A percentile compares a stretch with the other conserved stretches of the same genome.
These are phyloP conservation scores for Phalanger gymnotis DNA, from an alignment of 2,797 vertebrate species.

Conservation along the genomic window DNA sequence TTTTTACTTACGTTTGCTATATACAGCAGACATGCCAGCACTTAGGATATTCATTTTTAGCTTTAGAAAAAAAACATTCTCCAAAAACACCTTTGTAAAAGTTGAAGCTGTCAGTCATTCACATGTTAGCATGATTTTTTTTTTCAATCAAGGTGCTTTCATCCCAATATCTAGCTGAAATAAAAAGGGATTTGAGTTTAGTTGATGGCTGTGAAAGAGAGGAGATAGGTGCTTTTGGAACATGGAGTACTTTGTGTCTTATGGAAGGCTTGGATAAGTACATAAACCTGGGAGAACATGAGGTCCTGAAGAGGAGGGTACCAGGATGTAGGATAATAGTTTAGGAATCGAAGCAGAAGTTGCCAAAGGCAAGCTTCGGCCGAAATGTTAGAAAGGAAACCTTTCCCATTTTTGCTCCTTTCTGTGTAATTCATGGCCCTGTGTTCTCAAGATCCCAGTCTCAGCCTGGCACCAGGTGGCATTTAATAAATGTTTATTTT, in stretches of 20 bases:
- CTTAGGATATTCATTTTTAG: background rate
- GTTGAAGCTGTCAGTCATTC: background rate
- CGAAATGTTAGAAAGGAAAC: background rate
- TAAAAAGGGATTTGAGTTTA: background rate
- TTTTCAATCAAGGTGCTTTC: background rate
- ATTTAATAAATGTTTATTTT: background rate
- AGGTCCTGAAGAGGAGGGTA: background rate
- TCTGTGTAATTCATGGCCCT: background rate
- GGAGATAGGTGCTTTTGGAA: background rate
- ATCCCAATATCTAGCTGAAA: background rate
- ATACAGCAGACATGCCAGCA: background rate
- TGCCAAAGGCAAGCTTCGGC: background rate
- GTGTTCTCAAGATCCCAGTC: background rate
- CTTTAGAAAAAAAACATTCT: background rate
- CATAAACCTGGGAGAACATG: background rate
- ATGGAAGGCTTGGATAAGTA: background rate
- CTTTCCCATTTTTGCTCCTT: background rate
- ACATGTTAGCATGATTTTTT: background rate
- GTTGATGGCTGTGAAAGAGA: background rate
- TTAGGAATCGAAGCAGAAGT: background rate
- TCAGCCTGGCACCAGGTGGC: background rate
- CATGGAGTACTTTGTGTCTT: background rate
- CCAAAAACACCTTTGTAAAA: background rate
- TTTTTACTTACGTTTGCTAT: background rate
- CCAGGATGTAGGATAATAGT: background rate